These are phyloP conservation scores for Danaus melanippus DNA, from an alignment of 1,140 invertebrate genomes.

Conservation along the genomic window DNA sequence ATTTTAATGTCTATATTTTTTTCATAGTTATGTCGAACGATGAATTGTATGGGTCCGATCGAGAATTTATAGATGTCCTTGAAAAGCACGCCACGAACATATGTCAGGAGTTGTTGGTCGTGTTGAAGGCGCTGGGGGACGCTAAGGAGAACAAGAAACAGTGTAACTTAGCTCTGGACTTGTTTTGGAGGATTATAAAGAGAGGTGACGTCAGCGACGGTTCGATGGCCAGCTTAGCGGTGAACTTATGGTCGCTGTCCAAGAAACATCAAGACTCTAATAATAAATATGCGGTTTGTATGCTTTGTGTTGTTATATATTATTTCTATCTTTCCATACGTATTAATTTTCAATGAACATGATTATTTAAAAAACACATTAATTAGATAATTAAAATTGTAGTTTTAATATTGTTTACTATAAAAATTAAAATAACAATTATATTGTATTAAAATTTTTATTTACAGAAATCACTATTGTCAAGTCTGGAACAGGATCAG, in stretches of 20 bases:
- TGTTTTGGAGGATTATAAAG: conserved; percentile 81
- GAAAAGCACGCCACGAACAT: conserved; percentile 85
- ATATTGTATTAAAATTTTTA: conserved; percentile 1
- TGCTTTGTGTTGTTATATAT: too few species aligned
- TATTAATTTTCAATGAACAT: too few species aligned
- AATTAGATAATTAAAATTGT: too few species aligned
- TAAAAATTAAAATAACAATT: too few species aligned
- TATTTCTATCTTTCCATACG: too few species aligned
- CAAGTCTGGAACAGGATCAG: conserved; percentile 14
- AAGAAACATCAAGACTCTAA: conserved; percentile 53
- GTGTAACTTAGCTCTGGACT: conserved; percentile 79
- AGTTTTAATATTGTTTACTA: too few species aligned
- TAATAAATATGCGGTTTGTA: conserved; percentile 56
- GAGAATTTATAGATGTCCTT: conserved; percentile 87
- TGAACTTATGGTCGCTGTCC: conserved; percentile 86
- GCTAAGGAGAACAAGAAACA: conserved; percentile 77
- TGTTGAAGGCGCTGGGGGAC: conserved; percentile 78
- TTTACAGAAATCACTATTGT: conserved; percentile 22
- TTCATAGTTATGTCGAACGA: conserved; percentile 93
- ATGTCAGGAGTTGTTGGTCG: conserved; percentile 82
- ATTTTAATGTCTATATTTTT: conserved; percentile 19
- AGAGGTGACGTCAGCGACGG: conserved; percentile 79
- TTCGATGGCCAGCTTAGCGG: conserved; percentile 76
- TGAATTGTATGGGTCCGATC: conserved; percentile 90
- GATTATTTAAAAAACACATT: too few species aligned